Base-by-base conservation (phyloP, 2,113 vertebrate genomes). In the Nanger granti region DNA sequence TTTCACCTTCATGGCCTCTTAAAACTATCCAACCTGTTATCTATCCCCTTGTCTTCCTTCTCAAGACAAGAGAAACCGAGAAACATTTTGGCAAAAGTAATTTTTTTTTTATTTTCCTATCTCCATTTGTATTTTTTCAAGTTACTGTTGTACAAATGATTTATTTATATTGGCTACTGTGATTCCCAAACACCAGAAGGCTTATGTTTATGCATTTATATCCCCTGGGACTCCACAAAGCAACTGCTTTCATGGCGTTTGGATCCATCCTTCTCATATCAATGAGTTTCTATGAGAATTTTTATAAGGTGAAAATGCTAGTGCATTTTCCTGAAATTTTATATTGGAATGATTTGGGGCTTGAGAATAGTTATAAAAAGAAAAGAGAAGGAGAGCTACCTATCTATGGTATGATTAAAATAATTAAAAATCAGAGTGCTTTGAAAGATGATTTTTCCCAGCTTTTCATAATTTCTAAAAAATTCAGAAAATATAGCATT, bases 91-190 rank as follows among this genome's bases (percentile, higher is more conserved):
- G 44, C 69, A 76, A 79, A 80, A 97, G 86, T 47, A 37, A 26
- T 95, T 94, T 91, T 47, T 92, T 93, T 89, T 12, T 37, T 37
- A n/a, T 69, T 79, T 89, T 97, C 54, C 29, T 49, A 11, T 87
- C 83, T 88, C 55, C 79, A 92, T 87, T 85, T 64, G 52, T 55
- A 12, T 76, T 57, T 94, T 66, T 90, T 62, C 64, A 95, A 79
- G 84, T 90, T 91, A 73, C 69, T 37, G 20, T 54, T 95, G 79
- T 88, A 55, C 15, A 79, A 62, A 91, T 94, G 64, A 92, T 84
- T 85, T 97, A 94, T 91, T 97, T 96, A 96, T 91, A 34, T 57
- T 83, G 92, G 26, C 57, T 37, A 2, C 10, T 82, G 34, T 55
- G 47, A 41, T 73, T 86, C 55, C 86, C 92, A 93, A 91, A 88